phyloP scores from a whole-genome alignment of 2,888 invertebrate genomes.

The Lasius fuliginosus region DNA sequence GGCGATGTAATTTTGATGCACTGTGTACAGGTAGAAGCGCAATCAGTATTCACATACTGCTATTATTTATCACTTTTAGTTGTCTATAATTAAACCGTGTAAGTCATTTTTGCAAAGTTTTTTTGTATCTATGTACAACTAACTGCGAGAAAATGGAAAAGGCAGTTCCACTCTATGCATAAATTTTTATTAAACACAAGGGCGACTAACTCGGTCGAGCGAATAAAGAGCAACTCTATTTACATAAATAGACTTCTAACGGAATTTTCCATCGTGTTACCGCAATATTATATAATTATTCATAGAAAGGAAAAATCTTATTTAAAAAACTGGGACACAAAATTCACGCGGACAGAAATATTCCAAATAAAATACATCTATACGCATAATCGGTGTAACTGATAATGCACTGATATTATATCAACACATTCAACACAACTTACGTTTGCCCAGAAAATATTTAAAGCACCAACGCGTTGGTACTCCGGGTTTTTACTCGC shows the following conservation, averaged over 20 bases:
- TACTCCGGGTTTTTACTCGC: constrained; percentile 97
- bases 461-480: constrained; percentile 98
- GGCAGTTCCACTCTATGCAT: constrained; percentile 3
- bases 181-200: constrained; percentile 31
- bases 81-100: background rate
- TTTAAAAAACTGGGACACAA: background rate
- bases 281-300: background rate
- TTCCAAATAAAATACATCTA: background rate
- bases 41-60: constrained; percentile 16
- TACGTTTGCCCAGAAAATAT: constrained; percentile 96
- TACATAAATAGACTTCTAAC: constrained; percentile 22
- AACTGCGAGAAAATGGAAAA: background rate
- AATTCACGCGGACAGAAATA: background rate
- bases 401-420: background rate
- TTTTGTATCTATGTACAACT: background rate
- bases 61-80: background rate
- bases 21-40: constrained; percentile 86
- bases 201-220: constrained; percentile 34
- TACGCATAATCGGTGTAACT: background rate
- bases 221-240: constrained; percentile 22
- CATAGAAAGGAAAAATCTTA: background rate
- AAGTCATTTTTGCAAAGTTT: background rate
- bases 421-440: constrained; percentile 87
- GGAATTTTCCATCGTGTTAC: constrained; percentile 1
- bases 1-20: constrained; percentile 97